Evolutionary conservation across 2,113 vertebrate genomes (phyloP), one percentile per base, ranked within the genome.

Genomic region (Mixornis gularis): DNA sequence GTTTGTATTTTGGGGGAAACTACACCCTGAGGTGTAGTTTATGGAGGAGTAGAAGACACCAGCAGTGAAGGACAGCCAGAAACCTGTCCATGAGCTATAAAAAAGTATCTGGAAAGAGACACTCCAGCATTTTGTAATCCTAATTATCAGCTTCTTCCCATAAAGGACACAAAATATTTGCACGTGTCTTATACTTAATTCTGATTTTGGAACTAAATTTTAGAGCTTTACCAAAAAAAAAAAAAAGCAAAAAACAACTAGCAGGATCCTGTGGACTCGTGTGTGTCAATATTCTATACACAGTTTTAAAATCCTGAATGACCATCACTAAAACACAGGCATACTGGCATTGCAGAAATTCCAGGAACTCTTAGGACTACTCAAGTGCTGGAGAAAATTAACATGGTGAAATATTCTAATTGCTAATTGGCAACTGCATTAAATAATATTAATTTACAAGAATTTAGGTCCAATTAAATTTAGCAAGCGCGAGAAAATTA

Each of bases 401-500:
- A 40, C 63, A 6, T 19, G 24, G 44, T 63, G 51, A 92, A 95
- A 94, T 80, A 93, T 15, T 26, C 55, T 91, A 94, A 95, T 92
- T 82, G 84, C 60, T 95, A 96, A 94, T 51, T 85, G 74, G 59
- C 60, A 76, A 74, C 56, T 86, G 72, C 53, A 92, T 79, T 76
- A 69, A 73, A 96, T 59, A 90, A 79, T 95, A 96, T 85, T 93
- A 94, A 96, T 95, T 97, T 95, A 94, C 89, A 92, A 90, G 44
- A 60, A 56, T 79, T 96, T 97, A 92, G 95, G 91, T 78, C 51
- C 51, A 97, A 95, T 97, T 96, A 95, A 77, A 89, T 96, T 93
- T 92, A 86, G 93, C 92, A 95, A 94, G 72, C 38, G 80, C 68
- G 24, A 51, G 86, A 93, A 90, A 91, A 95, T 91, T 96, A 95